A percentile compares a stretch with the other conserved stretches of the same genome.
Conservation (phyloP, 2,797 vertebrate species). For the Danio albolineatus region DNA sequence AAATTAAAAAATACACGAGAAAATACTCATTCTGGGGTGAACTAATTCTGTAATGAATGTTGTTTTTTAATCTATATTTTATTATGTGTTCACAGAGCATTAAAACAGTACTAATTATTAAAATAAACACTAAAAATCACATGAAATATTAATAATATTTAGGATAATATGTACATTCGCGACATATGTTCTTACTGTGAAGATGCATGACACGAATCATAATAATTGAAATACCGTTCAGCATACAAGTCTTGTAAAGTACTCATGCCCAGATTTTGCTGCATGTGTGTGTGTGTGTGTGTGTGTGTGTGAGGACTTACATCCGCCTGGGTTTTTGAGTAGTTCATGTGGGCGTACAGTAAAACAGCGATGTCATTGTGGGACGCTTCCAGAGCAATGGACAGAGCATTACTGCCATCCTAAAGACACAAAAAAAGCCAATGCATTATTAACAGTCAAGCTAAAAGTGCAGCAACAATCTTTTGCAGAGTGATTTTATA, state of each 20-base stretch:
- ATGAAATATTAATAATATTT: neutral
- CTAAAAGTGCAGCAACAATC: neutral
- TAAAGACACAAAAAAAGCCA: slow-evolving; percentile 58
- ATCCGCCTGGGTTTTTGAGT: slow-evolving; percentile 75
- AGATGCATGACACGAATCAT: neutral
- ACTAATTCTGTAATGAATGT: too few species aligned
- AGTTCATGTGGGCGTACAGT: slow-evolving; percentile 85
- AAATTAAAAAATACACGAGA: too few species aligned
- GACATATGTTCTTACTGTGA: neutral
- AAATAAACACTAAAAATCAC: neutral
- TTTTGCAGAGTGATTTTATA: neutral
- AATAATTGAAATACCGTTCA: neutral
- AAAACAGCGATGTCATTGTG: slow-evolving; percentile 87
- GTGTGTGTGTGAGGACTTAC: slow-evolving; percentile 56
- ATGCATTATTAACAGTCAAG: neutral
- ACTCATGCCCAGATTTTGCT: neutral
- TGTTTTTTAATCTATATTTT: too few species aligned
- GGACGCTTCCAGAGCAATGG: slow-evolving; percentile 83
- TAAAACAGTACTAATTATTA: neutral
- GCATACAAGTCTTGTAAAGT: neutral
- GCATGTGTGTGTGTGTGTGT: too few species aligned
- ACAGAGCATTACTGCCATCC: slow-evolving; percentile 86
- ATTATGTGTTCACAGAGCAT: neutral
- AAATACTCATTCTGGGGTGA: too few species aligned
- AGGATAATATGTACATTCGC: neutral